Conservation (phyloP, 2,797 vertebrate species). For the Chloroceryle inda region DNA sequence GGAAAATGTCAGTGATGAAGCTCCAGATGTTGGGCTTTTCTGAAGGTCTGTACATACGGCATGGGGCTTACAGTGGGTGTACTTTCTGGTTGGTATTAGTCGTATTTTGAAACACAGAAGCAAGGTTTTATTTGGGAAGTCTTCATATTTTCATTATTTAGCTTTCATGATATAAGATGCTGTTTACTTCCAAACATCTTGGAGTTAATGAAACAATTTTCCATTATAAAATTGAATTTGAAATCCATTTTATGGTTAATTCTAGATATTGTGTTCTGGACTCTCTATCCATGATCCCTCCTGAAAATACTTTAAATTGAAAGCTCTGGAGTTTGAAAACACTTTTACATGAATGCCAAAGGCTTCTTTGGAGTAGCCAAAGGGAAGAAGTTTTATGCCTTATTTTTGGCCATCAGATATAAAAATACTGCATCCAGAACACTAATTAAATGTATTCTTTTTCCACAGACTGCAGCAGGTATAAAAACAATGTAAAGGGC, state of each 20-base stretch:
- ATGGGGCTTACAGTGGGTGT: not conserved
- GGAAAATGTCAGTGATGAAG: not conserved
- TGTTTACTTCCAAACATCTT: not conserved
- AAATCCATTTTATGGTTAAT: not conserved
- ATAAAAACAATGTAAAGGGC: not conserved
- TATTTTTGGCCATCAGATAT: not conserved
- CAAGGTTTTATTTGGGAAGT: not conserved
- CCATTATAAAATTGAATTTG: not conserved
- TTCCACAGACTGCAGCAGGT: not conserved
- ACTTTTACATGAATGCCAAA: not conserved
- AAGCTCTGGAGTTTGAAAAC: not conserved
- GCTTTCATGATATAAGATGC: not conserved
- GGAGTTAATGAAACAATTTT: not conserved
- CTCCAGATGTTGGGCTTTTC: constrained; percentile 12
- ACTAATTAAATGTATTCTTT: not conserved
- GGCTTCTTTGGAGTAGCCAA: not conserved
- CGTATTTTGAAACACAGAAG: not conserved
- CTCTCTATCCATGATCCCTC: not conserved
- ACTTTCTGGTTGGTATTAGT: not conserved
- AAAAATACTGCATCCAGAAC: not conserved
- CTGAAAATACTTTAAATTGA: not conserved
- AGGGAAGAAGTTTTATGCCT: not conserved
- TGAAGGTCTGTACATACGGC: not conserved
- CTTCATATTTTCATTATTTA: not conserved
- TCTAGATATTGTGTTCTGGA: not conserved